These are phyloP conservation scores for Amblyopsis rosae DNA, from an alignment of 2,113 vertebrate species.

Conservation along the genomic window DNA sequence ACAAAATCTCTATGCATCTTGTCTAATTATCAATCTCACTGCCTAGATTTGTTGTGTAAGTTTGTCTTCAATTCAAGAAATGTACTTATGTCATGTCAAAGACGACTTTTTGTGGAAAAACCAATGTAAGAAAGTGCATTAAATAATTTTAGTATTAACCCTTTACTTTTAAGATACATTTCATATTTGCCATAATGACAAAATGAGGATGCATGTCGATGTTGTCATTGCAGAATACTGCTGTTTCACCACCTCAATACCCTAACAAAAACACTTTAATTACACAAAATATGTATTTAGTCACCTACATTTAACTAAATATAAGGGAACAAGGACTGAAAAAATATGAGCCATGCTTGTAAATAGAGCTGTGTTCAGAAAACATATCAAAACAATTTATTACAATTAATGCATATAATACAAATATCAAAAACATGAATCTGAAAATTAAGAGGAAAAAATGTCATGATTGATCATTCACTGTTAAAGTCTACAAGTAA, in stretches of 20 bases:
- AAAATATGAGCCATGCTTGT: background rate
- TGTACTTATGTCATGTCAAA: slow-evolving; percentile 19
- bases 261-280: background rate
- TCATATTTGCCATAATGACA: background rate
- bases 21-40: slow-evolving; percentile 44
- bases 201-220: background rate
- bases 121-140: slow-evolving; percentile 57
- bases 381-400: background rate
- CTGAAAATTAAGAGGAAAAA: no score
- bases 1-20: slow-evolving; percentile 45
- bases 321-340: no score
- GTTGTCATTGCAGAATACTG: background rate
- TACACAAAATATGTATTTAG: no score
- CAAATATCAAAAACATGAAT: no score
- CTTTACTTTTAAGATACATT: slow-evolving; percentile 8
- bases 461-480: no score
- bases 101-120: slow-evolving; percentile 44
- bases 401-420: background rate
- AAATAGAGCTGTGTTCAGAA: background rate
- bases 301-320: no score
- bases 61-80: slow-evolving; percentile 20
- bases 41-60: slow-evolving; percentile 34
- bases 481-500: no score
- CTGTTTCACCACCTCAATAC: no score
- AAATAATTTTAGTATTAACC: slow-evolving; percentile 58